These are phyloP conservation scores for Lindbergichthys nudifrons DNA, from an alignment of 2,797 vertebrate genomes.

Conservation along the genomic window DNA sequence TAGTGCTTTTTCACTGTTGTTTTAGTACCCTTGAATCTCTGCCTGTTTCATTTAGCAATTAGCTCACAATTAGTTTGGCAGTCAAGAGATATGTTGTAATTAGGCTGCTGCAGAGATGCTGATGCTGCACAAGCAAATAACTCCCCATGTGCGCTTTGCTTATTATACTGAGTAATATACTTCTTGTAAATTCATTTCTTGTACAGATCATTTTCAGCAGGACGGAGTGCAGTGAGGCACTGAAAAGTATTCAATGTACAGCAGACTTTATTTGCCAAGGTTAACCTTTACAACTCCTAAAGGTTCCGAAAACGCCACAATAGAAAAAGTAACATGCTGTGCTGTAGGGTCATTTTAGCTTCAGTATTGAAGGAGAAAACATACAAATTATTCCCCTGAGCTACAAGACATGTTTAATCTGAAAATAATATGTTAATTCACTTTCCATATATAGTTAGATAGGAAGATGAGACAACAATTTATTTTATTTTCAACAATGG, in stretches of 20 bases:
- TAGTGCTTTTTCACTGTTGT: conserved; percentile 6
- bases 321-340: not conserved
- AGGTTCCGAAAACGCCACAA: not conserved
- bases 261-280: not conserved
- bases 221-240: too few relatives aligned
- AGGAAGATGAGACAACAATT: not conserved
- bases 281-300: not conserved
- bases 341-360: not conserved
- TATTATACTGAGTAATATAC: not conserved
- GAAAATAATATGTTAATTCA: not conserved
- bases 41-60: conserved; percentile 22
- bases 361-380: not conserved
- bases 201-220: not conserved
- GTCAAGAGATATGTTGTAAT: conserved; percentile 10
- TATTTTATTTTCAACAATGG: not conserved
- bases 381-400: not conserved
- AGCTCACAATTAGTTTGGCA: conserved; percentile 20
- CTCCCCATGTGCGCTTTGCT: not conserved
- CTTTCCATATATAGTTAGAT: not conserved
- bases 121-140: not conserved
- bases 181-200: not conserved
- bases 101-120: conserved; percentile 6
- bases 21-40: not conserved
- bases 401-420: not conserved
- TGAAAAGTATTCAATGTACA: not conserved